These are phyloP conservation scores for Scomber japonicus DNA, from an alignment of 2,113 vertebrate species.

Conservation along the genomic window DNA sequence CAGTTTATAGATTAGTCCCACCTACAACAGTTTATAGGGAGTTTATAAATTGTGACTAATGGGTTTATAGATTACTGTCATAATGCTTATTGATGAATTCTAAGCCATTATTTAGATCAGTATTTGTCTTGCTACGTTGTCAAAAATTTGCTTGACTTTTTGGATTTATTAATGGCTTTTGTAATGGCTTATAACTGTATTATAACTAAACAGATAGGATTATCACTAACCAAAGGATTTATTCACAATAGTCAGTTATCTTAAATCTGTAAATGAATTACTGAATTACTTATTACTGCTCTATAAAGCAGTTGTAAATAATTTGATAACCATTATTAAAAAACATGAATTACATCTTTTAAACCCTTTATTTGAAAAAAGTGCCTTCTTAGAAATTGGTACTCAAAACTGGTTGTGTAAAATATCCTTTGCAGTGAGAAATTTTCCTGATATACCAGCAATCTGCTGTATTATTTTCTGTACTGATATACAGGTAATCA, in stretches of 20 bases:
- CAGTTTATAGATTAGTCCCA: background rate
- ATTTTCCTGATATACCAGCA: background rate
- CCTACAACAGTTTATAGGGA: background rate
- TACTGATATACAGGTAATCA: background rate
- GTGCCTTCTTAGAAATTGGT: background rate
- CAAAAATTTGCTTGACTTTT: background rate
- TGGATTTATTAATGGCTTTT: background rate
- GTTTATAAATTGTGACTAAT: background rate
- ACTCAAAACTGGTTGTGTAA: background rate
- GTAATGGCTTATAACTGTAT: background rate
- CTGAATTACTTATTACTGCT: background rate
- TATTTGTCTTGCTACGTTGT: background rate
- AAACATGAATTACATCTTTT: background rate
- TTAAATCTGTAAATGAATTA: background rate
- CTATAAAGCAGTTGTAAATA: background rate
- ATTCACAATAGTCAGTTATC: background rate
- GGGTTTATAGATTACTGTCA: background rate
- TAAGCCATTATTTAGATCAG: background rate
- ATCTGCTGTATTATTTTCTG: slow-evolving; percentile 3
- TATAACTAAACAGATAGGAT: background rate
- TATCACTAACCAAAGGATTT: background rate
- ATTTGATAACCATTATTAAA: slow-evolving; percentile 3
- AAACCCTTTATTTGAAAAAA: background rate
- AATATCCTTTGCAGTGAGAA: background rate
- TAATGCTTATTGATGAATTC: background rate